Evolutionary conservation across 1,140 invertebrate genomes (phyloP).

Genomic region (Trinorchestia longiramus): DNA sequence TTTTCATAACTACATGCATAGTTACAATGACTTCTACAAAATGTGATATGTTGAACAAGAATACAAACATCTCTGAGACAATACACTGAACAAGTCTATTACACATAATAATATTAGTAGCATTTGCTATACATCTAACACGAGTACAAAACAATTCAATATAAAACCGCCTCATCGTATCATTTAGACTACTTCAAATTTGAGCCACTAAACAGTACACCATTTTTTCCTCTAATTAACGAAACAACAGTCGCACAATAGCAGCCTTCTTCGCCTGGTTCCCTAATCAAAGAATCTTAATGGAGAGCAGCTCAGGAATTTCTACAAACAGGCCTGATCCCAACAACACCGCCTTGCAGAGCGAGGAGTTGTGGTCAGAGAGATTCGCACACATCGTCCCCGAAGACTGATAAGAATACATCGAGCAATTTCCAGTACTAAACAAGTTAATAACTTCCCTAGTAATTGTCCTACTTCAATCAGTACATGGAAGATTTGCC

Average conservation of each 20-base stretch:
- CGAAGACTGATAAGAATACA: background rate
- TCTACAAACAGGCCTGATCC: background rate
- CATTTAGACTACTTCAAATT: background rate
- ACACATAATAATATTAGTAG: background rate
- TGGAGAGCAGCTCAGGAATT: slow-evolving; percentile 7
- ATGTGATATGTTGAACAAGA: background rate
- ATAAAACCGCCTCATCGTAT: background rate
- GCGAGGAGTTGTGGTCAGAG: background rate
- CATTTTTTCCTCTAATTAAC: background rate
- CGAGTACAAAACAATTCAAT: background rate
- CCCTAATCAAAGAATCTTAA: slow-evolving; percentile 4
- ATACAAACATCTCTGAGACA: no score
- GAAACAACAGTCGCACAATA: slow-evolving; percentile 1
- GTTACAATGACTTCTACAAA: no score
- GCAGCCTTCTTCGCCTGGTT: background rate
- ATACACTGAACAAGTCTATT: background rate
- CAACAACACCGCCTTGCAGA: background rate
- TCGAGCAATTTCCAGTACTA: background rate
- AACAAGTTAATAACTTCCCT: background rate
- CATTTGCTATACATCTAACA: background rate
- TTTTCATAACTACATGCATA: no score
- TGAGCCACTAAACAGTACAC: background rate
- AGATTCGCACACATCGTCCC: background rate
- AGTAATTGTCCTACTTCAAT: no score
- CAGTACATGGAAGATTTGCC: no score